phyloP scores from a whole-genome alignment of 2,113 vertebrate genomes.

The Hippocampus guttulatus region DNA sequence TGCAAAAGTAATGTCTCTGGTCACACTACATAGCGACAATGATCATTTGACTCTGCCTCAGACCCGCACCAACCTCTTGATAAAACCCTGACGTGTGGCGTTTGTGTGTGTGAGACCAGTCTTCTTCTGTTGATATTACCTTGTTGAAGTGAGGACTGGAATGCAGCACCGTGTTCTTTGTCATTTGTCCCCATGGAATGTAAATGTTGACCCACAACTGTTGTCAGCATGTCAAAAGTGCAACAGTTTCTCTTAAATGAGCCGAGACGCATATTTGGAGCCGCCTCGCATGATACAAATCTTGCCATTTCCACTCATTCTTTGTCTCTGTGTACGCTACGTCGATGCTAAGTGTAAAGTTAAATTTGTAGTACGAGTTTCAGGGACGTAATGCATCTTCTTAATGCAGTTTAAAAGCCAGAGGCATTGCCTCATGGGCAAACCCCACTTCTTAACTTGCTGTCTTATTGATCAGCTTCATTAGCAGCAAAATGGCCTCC shows the following conservation, averaged over 20 bases:
- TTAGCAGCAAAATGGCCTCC: constrained; percentile 41
- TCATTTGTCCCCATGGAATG: constrained; percentile 52
- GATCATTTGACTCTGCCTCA: neutral
- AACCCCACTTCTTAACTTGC: constrained; percentile 4
- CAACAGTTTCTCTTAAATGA: constrained; percentile 39
- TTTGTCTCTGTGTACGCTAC: neutral
- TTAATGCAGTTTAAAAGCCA: constrained; percentile 19
- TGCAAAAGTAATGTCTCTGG: neutral
- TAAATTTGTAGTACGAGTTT: constrained; percentile 9
- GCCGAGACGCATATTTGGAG: constrained; percentile 11
- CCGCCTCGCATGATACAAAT: neutral
- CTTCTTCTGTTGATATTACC: constrained; percentile 33
- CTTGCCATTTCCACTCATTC: neutral
- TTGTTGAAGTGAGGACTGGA: constrained; percentile 59
- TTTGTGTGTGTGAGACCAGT: constrained; percentile 13
- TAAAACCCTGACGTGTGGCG: neutral
- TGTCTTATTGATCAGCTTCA: constrained; percentile 54
- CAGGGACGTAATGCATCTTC: constrained; percentile 33
- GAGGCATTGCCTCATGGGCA: constrained; percentile 19
- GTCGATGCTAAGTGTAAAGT: constrained; percentile 3
- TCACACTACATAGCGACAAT: neutral
- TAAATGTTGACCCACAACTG: constrained; percentile 58
- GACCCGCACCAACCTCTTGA: neutral
- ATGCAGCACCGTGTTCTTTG: constrained; percentile 61
- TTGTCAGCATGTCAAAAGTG: constrained; percentile 52